These are phyloP conservation scores for Lanistes nyassanus DNA, from an alignment of 1,140 invertebrate species.

Conservation along the genomic window DNA sequence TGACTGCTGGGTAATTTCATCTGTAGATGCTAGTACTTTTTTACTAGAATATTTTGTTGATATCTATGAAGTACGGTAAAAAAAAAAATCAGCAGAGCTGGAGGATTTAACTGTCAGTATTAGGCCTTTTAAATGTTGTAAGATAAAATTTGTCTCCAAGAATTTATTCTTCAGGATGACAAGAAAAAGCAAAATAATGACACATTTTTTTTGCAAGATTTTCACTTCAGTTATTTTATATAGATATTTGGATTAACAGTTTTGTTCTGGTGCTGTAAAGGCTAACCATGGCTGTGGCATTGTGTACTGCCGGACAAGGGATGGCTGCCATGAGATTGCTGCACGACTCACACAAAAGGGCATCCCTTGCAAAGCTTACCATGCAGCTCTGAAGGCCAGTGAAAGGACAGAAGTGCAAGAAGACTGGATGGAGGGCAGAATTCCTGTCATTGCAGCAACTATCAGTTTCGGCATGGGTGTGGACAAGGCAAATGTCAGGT, in stretches of 20 bases:
- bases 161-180: too few species aligned
- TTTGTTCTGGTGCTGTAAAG: not conserved
- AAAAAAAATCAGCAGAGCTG: too few species aligned
- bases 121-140: too few species aligned
- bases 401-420: constrained; percentile 72
- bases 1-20: constrained; percentile 53
- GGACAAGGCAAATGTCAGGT: constrained; percentile 78
- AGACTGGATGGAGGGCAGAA: constrained; percentile 75
- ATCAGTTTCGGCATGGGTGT: constrained; percentile 83
- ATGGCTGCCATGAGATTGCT: constrained; percentile 75
- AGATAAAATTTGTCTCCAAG: too few species aligned
- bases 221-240: too few species aligned
- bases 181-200: too few species aligned
- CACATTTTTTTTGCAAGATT: too few species aligned
- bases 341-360: constrained; percentile 70
- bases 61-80: too few species aligned
- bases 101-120: too few species aligned
- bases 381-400: constrained; percentile 71
- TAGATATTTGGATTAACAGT: too few species aligned
- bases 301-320: constrained; percentile 77
- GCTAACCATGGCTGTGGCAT: constrained; percentile 74
- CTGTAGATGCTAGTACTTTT: constrained; percentile 64
- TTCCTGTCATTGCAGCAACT: constrained; percentile 73
- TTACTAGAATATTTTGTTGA: not conserved
- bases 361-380: constrained; percentile 73